Percentiles rank a stretch among this genome's conserved stretches.
Conservation (phyloP, 1,140 invertebrate genomes). For the Camponotus floridanus region DNA sequence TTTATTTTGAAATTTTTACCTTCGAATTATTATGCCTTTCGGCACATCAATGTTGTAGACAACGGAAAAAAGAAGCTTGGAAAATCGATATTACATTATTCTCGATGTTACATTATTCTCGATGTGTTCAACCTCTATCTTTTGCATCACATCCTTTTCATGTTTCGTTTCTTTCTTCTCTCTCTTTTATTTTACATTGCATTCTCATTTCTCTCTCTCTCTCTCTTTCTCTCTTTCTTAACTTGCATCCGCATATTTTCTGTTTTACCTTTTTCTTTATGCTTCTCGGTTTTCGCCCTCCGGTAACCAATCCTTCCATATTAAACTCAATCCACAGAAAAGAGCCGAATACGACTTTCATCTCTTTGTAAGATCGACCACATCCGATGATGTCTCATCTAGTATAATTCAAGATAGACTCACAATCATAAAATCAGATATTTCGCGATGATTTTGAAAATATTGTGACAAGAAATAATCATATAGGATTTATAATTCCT, state of each 20-base stretch:
- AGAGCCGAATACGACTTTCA: constrained; percentile 47
- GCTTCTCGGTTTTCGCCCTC: constrained; percentile 3
- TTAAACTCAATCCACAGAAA: constrained; percentile 43
- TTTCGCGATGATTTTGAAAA: constrained; percentile 26
- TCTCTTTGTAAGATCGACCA: constrained; percentile 22
- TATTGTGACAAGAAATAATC: constrained; percentile 8
- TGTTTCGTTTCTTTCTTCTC: constrained; percentile 19
- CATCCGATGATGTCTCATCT: constrained; percentile 26
- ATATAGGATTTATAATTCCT: not conserved
- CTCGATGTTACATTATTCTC: constrained; percentile 56
- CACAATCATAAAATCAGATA: not conserved
- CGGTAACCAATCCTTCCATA: constrained; percentile 39
- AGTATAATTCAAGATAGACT: constrained; percentile 26
- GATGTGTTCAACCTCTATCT: constrained; percentile 45
- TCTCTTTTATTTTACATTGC: constrained; percentile 6
- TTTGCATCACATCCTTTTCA: constrained; percentile 26
- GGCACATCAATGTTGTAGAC: not conserved
- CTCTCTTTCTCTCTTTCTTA: constrained; percentile 15
- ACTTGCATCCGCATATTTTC: constrained; percentile 23
- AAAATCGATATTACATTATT: constrained; percentile 60
- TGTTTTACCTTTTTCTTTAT: constrained; percentile 42
- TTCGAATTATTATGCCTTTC: not conserved
- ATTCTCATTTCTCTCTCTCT: not conserved
- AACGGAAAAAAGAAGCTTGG: constrained; percentile 23
- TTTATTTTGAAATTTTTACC: constrained; percentile 29